Percentiles rank a stretch among this genome's conserved stretches.
These are phyloP conservation scores for Zaprionus obscuricornis DNA, from an alignment of 2,888 invertebrate species.

Conservation along the genomic window DNA sequence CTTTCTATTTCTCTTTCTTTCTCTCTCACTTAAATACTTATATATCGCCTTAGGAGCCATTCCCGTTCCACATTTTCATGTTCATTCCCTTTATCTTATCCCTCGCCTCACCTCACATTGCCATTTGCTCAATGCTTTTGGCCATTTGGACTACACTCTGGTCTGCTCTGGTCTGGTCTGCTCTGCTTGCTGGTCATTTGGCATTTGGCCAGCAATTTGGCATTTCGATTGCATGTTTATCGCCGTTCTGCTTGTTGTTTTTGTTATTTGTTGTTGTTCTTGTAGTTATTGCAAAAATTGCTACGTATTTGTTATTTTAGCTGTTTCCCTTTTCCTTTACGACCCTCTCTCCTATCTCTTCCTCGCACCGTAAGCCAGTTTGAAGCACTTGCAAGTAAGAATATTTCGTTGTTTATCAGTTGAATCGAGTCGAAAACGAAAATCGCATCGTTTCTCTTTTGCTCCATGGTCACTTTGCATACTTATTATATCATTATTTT, in stretches of 20 bases:
- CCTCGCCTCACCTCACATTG: slow-evolving; percentile 14
- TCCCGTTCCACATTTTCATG: background rate
- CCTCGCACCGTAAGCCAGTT: background rate
- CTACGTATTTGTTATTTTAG: slow-evolving; percentile 39
- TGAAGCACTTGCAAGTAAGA: background rate
- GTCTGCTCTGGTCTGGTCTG: too few species aligned
- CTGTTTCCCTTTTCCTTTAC: background rate
- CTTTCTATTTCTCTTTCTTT: background rate
- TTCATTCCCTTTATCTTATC: too few species aligned
- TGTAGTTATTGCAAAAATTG: slow-evolving; percentile 47
- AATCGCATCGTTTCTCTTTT: too few species aligned
- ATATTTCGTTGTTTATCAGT: too few species aligned
- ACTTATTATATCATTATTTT: too few species aligned
- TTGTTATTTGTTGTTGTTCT: slow-evolving; percentile 3
- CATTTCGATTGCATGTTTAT: slow-evolving; percentile 74
- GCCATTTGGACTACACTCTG: too few species aligned
- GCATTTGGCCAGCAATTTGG: slow-evolving; percentile 73
- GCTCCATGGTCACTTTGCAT: too few species aligned
- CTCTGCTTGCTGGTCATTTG: slow-evolving; percentile 64
- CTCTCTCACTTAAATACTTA: background rate
- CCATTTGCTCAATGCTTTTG: too few species aligned
- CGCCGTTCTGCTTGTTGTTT: slow-evolving; percentile 33
- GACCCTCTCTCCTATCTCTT: background rate
- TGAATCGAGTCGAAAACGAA: too few species aligned
- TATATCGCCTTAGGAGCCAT: slow-evolving; percentile 24